Evolutionary conservation across 2,797 vertebrate species (phyloP).

Genomic region (Scolopax bukidnonensis): DNA sequence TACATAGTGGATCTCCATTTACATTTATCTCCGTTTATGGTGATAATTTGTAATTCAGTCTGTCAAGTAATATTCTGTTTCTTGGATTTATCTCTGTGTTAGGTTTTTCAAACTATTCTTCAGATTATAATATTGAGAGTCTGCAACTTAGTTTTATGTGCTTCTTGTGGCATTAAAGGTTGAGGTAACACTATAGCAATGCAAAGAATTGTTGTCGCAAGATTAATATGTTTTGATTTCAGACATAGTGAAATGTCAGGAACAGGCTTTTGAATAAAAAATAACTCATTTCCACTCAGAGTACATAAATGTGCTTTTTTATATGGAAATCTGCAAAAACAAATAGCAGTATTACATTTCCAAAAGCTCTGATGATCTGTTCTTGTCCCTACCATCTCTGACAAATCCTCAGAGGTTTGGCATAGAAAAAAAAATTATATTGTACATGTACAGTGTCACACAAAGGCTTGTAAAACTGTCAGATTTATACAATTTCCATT

Average conservation of each 20-base stretch:
- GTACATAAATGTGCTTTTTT: background rate
- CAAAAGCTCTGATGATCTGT: background rate
- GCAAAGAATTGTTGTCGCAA: background rate
- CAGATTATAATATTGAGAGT: background rate
- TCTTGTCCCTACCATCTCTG: background rate
- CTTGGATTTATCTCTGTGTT: background rate
- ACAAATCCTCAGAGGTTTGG: background rate
- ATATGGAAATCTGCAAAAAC: background rate
- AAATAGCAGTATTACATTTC: background rate
- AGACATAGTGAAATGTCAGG: background rate
- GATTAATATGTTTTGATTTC: background rate
- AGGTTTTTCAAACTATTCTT: background rate
- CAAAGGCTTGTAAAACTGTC: background rate
- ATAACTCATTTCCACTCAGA: background rate
- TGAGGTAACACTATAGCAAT: background rate
- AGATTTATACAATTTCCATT: background rate
- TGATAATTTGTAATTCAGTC: background rate
- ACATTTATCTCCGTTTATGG: background rate
- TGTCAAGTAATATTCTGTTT: background rate
- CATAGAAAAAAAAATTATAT: background rate
- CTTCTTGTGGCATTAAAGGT: background rate
- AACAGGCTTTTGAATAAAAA: background rate
- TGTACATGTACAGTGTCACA: fast-evolving
- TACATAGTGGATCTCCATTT: background rate
- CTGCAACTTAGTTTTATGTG: background rate